A percentile compares a stretch with the other conserved stretches of the same genome.
These are phyloP conservation scores for Camponotus floridanus DNA, from an alignment of 1,140 invertebrate species.

Conservation along the genomic window DNA sequence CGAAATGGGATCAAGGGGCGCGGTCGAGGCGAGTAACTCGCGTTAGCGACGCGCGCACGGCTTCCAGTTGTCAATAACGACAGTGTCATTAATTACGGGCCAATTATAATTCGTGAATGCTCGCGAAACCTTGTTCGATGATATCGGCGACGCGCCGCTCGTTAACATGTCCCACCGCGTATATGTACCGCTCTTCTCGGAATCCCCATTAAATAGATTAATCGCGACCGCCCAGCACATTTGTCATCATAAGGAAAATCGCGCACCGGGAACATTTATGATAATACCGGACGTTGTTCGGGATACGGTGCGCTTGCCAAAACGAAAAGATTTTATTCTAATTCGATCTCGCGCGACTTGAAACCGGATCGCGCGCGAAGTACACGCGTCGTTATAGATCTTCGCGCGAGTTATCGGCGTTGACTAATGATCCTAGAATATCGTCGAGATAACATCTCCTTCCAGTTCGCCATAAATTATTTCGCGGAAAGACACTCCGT, in stretches of 20 bases:
- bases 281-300: slow-evolving; percentile 34
- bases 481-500: neutral
- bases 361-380: neutral
- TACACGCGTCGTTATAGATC: neutral
- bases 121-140: slow-evolving; percentile 71
- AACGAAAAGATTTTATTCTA: slow-evolving; percentile 47
- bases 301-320: neutral
- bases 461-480: neutral
- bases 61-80: slow-evolving; percentile 75
- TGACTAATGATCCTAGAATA: slow-evolving; percentile 49
- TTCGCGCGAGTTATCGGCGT: slow-evolving; percentile 8
- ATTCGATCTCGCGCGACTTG: slow-evolving; percentile 24
- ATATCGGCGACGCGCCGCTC: slow-evolving; percentile 65
- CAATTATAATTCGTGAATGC: slow-evolving; percentile 79
- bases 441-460: neutral
- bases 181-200: slow-evolving; percentile 41
- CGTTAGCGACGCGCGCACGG: slow-evolving; percentile 21
- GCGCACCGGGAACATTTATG: slow-evolving; percentile 7
- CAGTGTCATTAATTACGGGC: slow-evolving; percentile 81
- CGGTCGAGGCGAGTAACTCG: slow-evolving; percentile 68
- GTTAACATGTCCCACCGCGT: slow-evolving; percentile 68
- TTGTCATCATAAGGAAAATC: slow-evolving; percentile 61
- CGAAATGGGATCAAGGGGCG: slow-evolving; percentile 63
- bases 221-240: slow-evolving; percentile 60
- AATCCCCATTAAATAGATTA: slow-evolving; percentile 73